A percentile compares a stretch with the other conserved stretches of the same genome.
phyloP scores from a whole-genome alignment of 2,888 invertebrate species.

The Hyles lineata region DNA sequence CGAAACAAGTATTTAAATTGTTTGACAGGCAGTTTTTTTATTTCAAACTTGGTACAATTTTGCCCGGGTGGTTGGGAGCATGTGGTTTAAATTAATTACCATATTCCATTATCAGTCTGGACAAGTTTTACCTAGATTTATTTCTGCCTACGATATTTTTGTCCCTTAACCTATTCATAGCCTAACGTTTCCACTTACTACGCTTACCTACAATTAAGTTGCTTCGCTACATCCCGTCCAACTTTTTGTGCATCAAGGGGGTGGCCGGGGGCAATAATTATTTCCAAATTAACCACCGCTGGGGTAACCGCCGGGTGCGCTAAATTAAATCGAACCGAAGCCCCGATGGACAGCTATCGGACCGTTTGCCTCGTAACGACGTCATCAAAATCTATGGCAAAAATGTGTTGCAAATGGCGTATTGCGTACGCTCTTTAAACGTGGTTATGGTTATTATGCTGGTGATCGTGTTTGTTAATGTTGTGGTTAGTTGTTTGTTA shows the following conservation, averaged over 20 bases:
- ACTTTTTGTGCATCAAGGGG: constrained; percentile 57
- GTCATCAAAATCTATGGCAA: constrained; percentile 75
- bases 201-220: neutral
- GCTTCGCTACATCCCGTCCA: constrained; percentile 41
- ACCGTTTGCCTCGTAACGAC: constrained; percentile 72
- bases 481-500: no score
- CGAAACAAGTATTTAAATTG: no score
- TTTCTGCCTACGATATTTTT: no score
- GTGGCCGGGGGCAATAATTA: constrained; percentile 72
- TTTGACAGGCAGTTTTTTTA: no score
- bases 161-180: neutral
- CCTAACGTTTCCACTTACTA: neutral
- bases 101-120: no score
- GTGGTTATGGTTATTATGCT: constrained; percentile 33
- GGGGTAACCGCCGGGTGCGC: constrained; percentile 71
- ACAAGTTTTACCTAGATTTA: no score
- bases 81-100: no score
- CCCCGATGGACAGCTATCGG: constrained; percentile 69
- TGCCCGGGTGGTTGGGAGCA: no score
- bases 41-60: no score
- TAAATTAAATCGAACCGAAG: constrained; percentile 77
- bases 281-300: constrained; percentile 76
- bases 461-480: neutral
- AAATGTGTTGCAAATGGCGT: constrained; percentile 77
- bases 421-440: constrained; percentile 40